Conservation (phyloP, 2,888 invertebrate species). For the Anoplius nigerrimus region DNA sequence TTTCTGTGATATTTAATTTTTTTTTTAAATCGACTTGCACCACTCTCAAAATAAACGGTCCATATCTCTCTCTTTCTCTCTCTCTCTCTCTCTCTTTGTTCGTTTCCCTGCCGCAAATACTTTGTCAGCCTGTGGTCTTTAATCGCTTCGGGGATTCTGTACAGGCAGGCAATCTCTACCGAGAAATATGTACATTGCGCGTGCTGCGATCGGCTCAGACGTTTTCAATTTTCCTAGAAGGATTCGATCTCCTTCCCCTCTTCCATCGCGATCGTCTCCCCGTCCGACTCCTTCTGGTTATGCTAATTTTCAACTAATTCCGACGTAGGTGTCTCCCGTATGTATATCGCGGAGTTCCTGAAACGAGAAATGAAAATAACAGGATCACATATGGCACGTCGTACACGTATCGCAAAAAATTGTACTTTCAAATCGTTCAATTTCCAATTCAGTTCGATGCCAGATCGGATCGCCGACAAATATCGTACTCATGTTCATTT, state of each 20-base stretch:
- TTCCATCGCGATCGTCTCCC: not conserved
- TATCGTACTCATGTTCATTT: too few relatives aligned
- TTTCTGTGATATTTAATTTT: too few relatives aligned
- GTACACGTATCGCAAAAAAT: too few relatives aligned
- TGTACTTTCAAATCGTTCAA: too few relatives aligned
- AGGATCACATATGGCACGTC: not conserved
- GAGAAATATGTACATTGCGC: conserved; percentile 2
- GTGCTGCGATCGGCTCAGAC: not conserved
- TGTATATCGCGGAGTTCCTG: conserved; percentile 67
- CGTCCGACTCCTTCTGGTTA: too few relatives aligned
- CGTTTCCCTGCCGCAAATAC: not conserved
- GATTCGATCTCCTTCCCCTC: not conserved
- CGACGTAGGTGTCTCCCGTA: conserved; percentile 62
- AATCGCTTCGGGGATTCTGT: too few relatives aligned
- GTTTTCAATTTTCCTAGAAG: conserved; percentile 7
- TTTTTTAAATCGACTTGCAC: too few relatives aligned
- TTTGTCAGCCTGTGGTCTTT: too few relatives aligned
- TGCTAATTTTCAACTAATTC: conserved; percentile 63
- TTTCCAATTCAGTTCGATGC: too few relatives aligned
- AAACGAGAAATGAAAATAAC: conserved; percentile 27
- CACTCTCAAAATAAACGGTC: too few relatives aligned
- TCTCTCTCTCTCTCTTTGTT: not conserved
- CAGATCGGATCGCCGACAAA: too few relatives aligned
- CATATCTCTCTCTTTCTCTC: too few relatives aligned
- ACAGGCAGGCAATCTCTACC: not conserved